Evolutionary conservation across 2,797 vertebrate species (phyloP).

Genomic region (Sparus aurata): DNA sequence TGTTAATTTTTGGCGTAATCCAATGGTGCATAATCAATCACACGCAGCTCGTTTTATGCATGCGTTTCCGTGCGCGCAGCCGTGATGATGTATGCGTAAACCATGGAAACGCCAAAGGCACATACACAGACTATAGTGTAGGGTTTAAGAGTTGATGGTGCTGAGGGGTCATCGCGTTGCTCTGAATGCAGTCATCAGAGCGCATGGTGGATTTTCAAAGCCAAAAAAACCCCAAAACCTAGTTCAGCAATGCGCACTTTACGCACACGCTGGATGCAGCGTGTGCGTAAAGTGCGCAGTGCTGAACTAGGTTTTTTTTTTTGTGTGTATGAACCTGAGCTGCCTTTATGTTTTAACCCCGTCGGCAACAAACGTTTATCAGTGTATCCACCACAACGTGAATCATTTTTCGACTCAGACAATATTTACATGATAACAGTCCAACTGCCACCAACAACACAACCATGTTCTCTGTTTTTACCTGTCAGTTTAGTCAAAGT

Average conservation of each 20-base stretch:
- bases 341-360: conserved; percentile 51
- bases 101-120: conserved; percentile 41
- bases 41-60: conserved; percentile 50
- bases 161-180: conserved; percentile 65
- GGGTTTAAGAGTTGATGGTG: conserved; percentile 20
- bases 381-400: conserved; percentile 37
- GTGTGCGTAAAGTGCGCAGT: too few relatives aligned
- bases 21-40: conserved; percentile 72
- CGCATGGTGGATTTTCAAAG: background rate
- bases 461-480: conserved; percentile 8
- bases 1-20: conserved; percentile 68
- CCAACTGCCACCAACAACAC: conserved; percentile 39
- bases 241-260: too few relatives aligned
- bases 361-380: conserved; percentile 38
- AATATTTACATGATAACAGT: conserved; percentile 54
- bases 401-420: conserved; percentile 22
- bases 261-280: too few relatives aligned
- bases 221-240: too few relatives aligned
- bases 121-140: conserved; percentile 33
- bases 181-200: conserved; percentile 36
- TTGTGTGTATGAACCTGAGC: background rate
- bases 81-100: conserved; percentile 51
- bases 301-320: too few relatives aligned
- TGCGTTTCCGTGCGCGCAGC: conserved; percentile 43
- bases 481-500: background rate